A percentile compares a stretch with the other conserved stretches of the same genome.
phyloP scores from a whole-genome alignment of 2,888 invertebrate genomes.

The Drosophila conformis region DNA sequence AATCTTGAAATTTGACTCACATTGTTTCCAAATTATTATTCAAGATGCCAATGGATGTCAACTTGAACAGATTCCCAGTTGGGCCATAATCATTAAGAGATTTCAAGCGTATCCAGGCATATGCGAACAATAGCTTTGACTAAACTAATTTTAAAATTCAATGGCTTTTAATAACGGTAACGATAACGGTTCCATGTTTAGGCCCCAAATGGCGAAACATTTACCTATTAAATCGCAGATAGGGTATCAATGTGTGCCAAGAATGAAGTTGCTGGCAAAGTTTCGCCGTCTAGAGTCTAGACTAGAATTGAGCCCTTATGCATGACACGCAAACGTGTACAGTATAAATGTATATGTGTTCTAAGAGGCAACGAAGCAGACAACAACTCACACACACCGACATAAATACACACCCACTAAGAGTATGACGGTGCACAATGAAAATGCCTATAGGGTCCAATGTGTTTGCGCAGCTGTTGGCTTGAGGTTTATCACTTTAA shows the following conservation, averaged over 20 bases:
- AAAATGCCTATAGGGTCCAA: slow-evolving; percentile 45
- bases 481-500: slow-evolving; percentile 73
- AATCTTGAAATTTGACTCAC: not conserved
- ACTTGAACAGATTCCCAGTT: not conserved
- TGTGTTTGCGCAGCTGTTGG: slow-evolving; percentile 53
- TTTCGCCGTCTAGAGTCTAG: slow-evolving; percentile 59
- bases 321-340: slow-evolving; percentile 12
- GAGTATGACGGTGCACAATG: slow-evolving; percentile 21
- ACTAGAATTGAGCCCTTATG: slow-evolving; percentile 66
- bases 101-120: slow-evolving; percentile 12
- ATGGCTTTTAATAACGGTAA: slow-evolving; percentile 38
- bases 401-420: not conserved
- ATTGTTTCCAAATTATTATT: not conserved
- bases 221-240: not conserved
- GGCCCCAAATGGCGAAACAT: slow-evolving; percentile 13
- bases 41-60: not conserved
- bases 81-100: slow-evolving; percentile 1
- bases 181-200: slow-evolving; percentile 26
- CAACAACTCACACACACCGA: not conserved
- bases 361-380: slow-evolving; percentile 18
- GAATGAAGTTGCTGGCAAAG: slow-evolving; percentile 31
- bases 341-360: not conserved
- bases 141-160: slow-evolving; percentile 31
- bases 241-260: slow-evolving; percentile 32
- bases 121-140: slow-evolving; percentile 21